phyloP scores from a whole-genome alignment of 2,888 invertebrate species.

The Drosophila stalkeri region DNA sequence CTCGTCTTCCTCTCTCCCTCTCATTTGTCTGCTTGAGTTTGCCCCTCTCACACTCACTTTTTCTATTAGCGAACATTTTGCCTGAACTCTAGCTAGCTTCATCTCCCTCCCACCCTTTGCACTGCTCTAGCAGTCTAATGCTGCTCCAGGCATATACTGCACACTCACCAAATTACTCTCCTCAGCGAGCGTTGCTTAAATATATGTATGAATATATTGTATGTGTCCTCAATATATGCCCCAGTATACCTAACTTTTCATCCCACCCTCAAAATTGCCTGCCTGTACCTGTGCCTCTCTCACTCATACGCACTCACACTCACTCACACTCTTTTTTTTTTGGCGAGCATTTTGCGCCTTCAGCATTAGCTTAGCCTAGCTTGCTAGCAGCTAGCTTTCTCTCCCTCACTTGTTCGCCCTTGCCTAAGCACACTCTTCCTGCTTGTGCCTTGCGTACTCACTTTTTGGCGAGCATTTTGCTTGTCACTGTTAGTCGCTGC shows the following conservation, averaged over 20 bases:
- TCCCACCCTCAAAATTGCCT: not conserved
- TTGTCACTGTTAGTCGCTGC: not conserved
- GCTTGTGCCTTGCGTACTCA: not conserved
- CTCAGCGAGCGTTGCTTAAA: not conserved
- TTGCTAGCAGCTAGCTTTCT: not conserved
- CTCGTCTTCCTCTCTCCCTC: not conserved
- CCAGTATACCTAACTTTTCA: not conserved
- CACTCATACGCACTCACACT: not conserved
- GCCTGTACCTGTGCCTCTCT: not conserved
- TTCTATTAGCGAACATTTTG: not conserved
- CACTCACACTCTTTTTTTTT: not conserved
- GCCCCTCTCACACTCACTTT: not conserved
- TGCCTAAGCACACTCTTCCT: not conserved
- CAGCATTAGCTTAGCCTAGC: not conserved
- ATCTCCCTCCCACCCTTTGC: not conserved
- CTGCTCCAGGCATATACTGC: not conserved
- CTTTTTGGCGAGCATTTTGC: not conserved
- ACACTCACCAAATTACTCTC: not conserved
- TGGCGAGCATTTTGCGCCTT: not conserved
- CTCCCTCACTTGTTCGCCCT: not conserved
- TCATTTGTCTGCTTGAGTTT: not conserved
- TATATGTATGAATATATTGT: too few species aligned
- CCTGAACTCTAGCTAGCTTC: not conserved
- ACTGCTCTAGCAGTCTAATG: not conserved
- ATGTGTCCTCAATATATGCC: not conserved